Conservation (phyloP, 2,113 vertebrate species). For the Leptobrachium ailaonicum region DNA sequence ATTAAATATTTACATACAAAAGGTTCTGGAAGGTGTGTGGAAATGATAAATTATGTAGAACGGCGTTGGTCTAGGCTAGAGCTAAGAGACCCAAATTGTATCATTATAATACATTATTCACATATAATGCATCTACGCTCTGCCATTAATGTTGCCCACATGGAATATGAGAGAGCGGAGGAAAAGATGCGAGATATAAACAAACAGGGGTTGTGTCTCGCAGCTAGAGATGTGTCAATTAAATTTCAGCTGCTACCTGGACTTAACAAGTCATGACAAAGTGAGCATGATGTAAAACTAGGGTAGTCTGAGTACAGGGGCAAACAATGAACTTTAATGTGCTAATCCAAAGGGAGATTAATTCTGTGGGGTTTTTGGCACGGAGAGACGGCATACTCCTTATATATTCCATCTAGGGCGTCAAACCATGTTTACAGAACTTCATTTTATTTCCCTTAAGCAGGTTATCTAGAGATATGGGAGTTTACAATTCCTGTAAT, state of each 20-base stretch:
- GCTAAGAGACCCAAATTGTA: constrained; percentile 86
- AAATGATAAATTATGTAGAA: constrained; percentile 99
- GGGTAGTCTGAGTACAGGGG: neutral
- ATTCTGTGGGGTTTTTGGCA: constrained; percentile 1
- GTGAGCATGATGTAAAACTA: constrained; percentile 20
- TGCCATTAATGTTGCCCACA: constrained; percentile 77
- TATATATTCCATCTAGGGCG: neutral
- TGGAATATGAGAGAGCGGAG: constrained; percentile 71
- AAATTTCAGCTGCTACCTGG: constrained; percentile 60
- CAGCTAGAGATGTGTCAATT: constrained; percentile 80
- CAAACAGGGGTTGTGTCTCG: constrained; percentile 73
- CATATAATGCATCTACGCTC: constrained; percentile 94
- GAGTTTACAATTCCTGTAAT: too few relatives aligned
- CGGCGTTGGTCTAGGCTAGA: constrained; percentile 86
- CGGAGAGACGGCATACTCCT: neutral
- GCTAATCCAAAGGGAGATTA: constrained; percentile 11
- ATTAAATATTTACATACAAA: constrained; percentile 98
- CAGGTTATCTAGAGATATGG: too few relatives aligned
- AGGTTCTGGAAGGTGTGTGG: constrained; percentile 95
- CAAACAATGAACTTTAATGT: constrained; percentile 7
- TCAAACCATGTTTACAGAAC: too few relatives aligned
- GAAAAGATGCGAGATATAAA: constrained; percentile 78
- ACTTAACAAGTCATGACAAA: constrained; percentile 36
- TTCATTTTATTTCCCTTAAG: too few relatives aligned
- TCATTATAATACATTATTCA: constrained; percentile 99